Evolutionary conservation across 2,113 vertebrate genomes (phyloP), one percentile per base, ranked within the genome.

Genomic region (Bothrops jararaca): DNA sequence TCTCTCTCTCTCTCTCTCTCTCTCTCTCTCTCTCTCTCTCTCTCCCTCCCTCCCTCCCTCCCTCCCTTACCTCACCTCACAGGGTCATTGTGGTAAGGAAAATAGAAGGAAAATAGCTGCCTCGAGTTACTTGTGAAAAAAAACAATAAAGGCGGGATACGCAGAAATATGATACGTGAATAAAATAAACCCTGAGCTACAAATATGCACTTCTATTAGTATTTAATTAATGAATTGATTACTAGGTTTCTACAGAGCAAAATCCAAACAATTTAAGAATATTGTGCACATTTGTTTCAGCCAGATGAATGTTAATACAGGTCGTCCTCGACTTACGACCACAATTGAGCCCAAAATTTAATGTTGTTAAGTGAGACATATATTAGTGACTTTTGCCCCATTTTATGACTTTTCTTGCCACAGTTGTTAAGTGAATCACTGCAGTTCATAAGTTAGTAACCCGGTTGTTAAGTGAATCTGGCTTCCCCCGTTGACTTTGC

Each of bases 1-100:
- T 10, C 57, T 0, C 6, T 1, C 48, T 0, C 48, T 1, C 1
- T 1, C 22, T 8, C 56, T 9, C 57, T 11, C 24, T 60, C 58
- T 60, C 24, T 0, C 23, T 11, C 29, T 48, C 6, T 57, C 56
- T 57, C 20, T 57, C 56, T 57, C 57, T 24, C 23, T 58, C 57
- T 26, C 23, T 10, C 57, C 1, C 6, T 1, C 48, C 1, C 48
- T 1, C 1, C 6, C 22, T 8, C 56, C 3, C 57, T 11, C 24
- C 26, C 58, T 60, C 24, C 0, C 23, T 11, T 26, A 64, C 11
- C 26, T 64, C 26, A 29, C 26, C 10, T 64, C 58, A 64, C 58
- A 29, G 58, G 26, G 26, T 29, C 11, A 26, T 29, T 64, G 26
- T 64, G 26, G 26, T 60, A 7, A 26, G 58, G 26, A 1, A 64